Evolutionary conservation across 2,888 invertebrate genomes (phyloP), one percentile per base, ranked within the genome.

Genomic region (Stratiomys singularior): DNA sequence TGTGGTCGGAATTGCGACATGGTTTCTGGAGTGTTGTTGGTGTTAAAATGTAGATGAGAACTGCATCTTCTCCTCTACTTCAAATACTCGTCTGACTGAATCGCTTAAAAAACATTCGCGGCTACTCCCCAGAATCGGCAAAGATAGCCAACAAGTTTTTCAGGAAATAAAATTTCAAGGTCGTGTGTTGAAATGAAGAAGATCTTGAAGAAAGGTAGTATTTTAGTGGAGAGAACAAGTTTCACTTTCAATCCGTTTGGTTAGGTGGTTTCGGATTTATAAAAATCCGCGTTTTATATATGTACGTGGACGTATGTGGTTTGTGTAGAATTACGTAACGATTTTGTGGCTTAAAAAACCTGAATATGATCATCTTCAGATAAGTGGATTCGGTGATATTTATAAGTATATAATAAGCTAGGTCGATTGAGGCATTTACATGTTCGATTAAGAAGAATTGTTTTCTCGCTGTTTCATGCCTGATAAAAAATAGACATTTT

Each of bases 131-230:
- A 52, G 52, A 71, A 23, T n/a, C 25, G 21, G 3, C 46, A 30
- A 46, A 9, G 60, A 60, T 60, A 23, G 25, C n/a, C 37, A 76
- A 66, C 52, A 47, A 76, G 56, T 66, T 76, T 66, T n/a, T 28
- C 67, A 67, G 69, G 69, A 77, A 76, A 76, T 67, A 69, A 77
- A 58, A 58, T 58, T 64, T 77, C 77, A 69, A 69, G 77, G 77
- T 69, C 67, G 52, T n/a, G 25, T 15, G 58, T 23, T 60, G 67
- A 66, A 64, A 25, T 76, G 76, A 28, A 76, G 67, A 76, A 66
- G 28, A 52, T 66, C 47, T 76, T 58, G 37, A 72, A 74, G 58
- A 74, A 74, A 58, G 74, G 30, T 74, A 52, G 58, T 60, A 30
- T 74, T 74, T 74, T 11, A 69, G 25, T 11, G 47, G 47, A 21